A percentile compares a stretch with the other conserved stretches of the same genome.
Evolutionary conservation across 2,797 vertebrate species (phyloP).

Genomic region (Urophycis tenuis): DNA sequence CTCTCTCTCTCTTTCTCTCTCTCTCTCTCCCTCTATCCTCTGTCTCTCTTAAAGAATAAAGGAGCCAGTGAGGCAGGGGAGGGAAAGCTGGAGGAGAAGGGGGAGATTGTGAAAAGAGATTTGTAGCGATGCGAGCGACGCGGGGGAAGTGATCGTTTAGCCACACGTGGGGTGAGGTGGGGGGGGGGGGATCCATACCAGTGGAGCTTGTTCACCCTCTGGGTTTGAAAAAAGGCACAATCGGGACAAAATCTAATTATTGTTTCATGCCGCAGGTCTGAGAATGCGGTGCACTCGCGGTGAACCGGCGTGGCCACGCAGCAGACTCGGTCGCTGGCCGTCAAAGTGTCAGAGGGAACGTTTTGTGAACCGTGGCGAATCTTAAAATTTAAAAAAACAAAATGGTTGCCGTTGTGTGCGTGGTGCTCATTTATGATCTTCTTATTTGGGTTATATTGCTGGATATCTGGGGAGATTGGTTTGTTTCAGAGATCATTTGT

Average conservation of each 20-base stretch:
- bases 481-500: not conserved
- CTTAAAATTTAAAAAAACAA: not conserved
- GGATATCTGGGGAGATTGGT: too few relatives aligned
- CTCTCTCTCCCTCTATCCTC: conserved; percentile 70
- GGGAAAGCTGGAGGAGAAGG: conserved; percentile 56
- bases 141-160: conserved; percentile 67
- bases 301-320: not conserved
- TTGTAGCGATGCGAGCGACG: conserved; percentile 44
- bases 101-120: conserved; percentile 68
- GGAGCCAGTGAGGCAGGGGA: conserved; percentile 65
- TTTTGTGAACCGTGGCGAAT: not conserved
- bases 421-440: not conserved
- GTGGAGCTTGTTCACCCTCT: not conserved
- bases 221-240: not conserved
- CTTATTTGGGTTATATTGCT: not conserved
- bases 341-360: not conserved
- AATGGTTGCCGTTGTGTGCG: not conserved
- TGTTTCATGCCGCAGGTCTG: conserved; percentile 39
- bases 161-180: conserved; percentile 60
- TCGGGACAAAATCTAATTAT: conserved; percentile 11
- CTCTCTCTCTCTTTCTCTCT: conserved; percentile 28
- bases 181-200: not conserved
- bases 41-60: conserved; percentile 50
- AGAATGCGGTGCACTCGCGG: conserved; percentile 21
- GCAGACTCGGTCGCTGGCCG: not conserved